These are phyloP conservation scores for Tetragnatha montana DNA, from an alignment of 2,888 invertebrate species.

Conservation along the genomic window DNA sequence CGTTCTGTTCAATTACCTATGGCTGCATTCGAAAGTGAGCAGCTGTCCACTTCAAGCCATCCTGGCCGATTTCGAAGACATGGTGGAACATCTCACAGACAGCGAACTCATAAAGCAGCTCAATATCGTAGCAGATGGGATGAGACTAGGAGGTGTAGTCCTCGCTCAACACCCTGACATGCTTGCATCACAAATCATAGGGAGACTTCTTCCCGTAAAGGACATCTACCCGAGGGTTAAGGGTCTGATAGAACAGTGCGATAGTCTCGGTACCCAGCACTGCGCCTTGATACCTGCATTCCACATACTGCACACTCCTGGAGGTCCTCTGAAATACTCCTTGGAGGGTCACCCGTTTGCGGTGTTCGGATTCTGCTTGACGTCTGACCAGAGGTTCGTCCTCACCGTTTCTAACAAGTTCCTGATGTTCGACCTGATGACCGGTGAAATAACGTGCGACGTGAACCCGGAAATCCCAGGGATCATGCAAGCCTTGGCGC, in stretches of 20 bases:
- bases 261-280: slow-evolving; percentile 89
- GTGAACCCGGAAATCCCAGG: slow-evolving; percentile 93
- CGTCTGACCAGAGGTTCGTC: slow-evolving; percentile 92
- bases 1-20: slow-evolving; percentile 97
- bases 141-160: slow-evolving; percentile 95
- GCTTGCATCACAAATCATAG: slow-evolving; percentile 95
- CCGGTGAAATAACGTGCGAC: slow-evolving; percentile 93
- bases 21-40: slow-evolving; percentile 96
- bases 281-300: slow-evolving; percentile 94
- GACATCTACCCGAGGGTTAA: slow-evolving; percentile 86
- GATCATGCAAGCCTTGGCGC: slow-evolving; percentile 93
- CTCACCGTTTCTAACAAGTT: slow-evolving; percentile 97
- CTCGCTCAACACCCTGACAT: slow-evolving; percentile 93
- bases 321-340: slow-evolving; percentile 98
- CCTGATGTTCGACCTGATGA: slow-evolving; percentile 97
- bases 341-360: slow-evolving; percentile 99
- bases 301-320: slow-evolving; percentile 98
- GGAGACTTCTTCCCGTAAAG: slow-evolving; percentile 91
- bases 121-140: slow-evolving; percentile 93
- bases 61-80: slow-evolving; percentile 96
- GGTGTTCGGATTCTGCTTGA: slow-evolving; percentile 92
- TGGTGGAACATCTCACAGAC: slow-evolving; percentile 84
- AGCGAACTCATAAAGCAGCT: slow-evolving; percentile 90
- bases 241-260: slow-evolving; percentile 92
- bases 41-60: slow-evolving; percentile 97